Evolutionary conservation across 2,888 invertebrate genomes (phyloP).

Genomic region (Monoplex corrugatus): DNA sequence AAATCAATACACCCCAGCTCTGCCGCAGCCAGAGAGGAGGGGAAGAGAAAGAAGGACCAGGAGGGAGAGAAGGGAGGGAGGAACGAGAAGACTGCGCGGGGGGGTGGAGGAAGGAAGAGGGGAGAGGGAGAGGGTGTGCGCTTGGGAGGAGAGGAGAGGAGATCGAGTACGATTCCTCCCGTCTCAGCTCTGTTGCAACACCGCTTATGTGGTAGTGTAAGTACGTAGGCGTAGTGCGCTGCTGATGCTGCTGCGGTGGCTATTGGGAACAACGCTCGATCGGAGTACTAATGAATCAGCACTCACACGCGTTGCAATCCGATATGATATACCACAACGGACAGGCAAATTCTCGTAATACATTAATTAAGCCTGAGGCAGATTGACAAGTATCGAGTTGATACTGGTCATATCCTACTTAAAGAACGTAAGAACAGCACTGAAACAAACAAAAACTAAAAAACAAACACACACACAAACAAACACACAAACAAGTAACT

Average conservation of each 20-base stretch:
- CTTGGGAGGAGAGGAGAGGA: neutral
- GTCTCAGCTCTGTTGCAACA: neutral
- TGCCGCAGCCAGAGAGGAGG: neutral
- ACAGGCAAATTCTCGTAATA: too few relatives aligned
- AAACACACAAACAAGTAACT: neutral
- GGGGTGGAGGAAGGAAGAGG: neutral
- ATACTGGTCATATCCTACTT: too few relatives aligned
- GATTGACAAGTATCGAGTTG: too few relatives aligned
- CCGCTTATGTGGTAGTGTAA: neutral
- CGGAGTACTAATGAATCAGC: too few relatives aligned
- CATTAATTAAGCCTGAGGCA: too few relatives aligned
- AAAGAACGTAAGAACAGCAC: neutral
- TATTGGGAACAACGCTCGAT: neutral
- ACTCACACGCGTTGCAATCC: too few relatives aligned
- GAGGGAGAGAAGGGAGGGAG: too few relatives aligned
- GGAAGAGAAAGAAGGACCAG: neutral
- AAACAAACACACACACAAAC: neutral
- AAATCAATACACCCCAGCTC: conserved; percentile 34
- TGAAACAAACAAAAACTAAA: neutral
- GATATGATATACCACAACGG: too few relatives aligned
- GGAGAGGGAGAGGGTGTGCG: neutral
- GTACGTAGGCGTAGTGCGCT: conserved; percentile 10
- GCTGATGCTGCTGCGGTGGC: neutral
- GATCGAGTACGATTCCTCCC: neutral
- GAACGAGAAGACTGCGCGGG: neutral